phyloP scores from a whole-genome alignment of 2,888 invertebrate species.

The Phengaris arion region DNA sequence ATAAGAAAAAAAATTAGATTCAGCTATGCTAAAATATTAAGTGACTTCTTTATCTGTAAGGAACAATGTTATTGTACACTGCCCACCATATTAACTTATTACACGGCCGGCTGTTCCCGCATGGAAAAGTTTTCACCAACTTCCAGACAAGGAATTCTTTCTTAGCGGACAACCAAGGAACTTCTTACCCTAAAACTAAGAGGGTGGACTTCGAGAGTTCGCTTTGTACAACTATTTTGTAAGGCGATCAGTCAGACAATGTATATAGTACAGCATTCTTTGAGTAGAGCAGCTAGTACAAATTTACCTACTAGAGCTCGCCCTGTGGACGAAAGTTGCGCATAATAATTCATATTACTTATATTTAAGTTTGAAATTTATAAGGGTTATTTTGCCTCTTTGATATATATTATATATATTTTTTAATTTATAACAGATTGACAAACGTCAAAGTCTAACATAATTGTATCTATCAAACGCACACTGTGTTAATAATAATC shows the following conservation, averaged over 20 bases:
- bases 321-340: no score
- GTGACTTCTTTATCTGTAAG: not conserved
- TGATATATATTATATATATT: no score
- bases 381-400: no score
- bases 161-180: constrained; percentile 19
- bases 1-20: no score
- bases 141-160: constrained; percentile 7
- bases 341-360: no score
- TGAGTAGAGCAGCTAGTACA: not conserved
- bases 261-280: not conserved
- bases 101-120: constrained; percentile 8
- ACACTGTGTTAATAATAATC: no score
- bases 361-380: no score
- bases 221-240: not conserved
- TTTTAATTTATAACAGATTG: no score
- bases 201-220: constrained; percentile 5
- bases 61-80: not conserved
- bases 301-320: no score
- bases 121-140: not conserved
- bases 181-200: constrained; percentile 17
- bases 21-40: no score
- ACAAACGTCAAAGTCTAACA: no score
- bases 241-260: not conserved
- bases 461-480: no score
- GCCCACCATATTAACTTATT: not conserved